Conservation (phyloP, 2,113 vertebrate genomes). For the Falco punctatus region DNA sequence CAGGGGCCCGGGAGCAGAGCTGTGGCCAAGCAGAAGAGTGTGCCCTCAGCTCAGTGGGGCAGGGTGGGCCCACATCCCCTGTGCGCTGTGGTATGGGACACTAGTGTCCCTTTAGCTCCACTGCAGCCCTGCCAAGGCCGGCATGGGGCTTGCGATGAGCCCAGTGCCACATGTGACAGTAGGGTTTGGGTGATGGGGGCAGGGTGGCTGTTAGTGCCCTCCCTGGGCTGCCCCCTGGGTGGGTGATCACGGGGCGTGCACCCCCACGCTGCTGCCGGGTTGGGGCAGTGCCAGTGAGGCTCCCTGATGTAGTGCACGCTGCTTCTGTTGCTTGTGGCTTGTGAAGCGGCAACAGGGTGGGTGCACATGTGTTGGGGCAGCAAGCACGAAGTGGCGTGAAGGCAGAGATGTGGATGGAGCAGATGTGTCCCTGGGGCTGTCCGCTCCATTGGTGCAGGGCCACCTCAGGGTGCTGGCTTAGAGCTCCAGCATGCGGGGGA, state of each 20-base stretch:
- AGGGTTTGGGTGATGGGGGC: rapidly evolving
- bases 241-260: neutral
- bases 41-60: neutral
- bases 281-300: neutral
- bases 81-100: rapidly evolving
- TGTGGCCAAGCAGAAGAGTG: rapidly evolving
- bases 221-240: neutral
- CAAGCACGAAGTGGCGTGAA: neutral
- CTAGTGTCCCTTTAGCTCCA: neutral
- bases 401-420: neutral
- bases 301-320: rapidly evolving
- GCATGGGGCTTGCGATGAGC: neutral
- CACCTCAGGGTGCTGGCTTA: neutral
- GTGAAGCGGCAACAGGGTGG: neutral
- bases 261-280: rapidly evolving
- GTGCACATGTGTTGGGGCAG: neutral
- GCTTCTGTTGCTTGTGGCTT: neutral
- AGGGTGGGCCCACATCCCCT: neutral
- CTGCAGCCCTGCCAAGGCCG: neutral
- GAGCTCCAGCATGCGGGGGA: neutral
- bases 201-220: neutral
- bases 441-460: neutral
- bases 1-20: neutral
- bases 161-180: rapidly evolving
- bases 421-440: neutral